Base-by-base conservation (phyloP, 92 coral and sea anemone genomes). In the Blastomussa wellsi region DNA sequence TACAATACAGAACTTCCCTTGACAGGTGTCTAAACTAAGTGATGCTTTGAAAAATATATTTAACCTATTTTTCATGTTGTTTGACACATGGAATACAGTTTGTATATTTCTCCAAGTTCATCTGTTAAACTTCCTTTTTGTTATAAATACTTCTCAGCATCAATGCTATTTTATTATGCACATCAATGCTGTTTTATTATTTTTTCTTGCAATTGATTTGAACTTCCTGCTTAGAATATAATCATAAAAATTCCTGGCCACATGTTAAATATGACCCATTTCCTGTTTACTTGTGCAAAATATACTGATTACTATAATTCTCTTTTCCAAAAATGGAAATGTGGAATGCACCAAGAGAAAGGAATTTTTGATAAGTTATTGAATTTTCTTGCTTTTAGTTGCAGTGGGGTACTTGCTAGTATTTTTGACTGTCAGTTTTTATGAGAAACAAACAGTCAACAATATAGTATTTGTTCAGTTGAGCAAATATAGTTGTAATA, bases 221-320 rank as follows among this genome's bases (percentile, higher is more conserved):
- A 76, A 51, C 72, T 79, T 59, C 82, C 82, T 79, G 82, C 52
- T 59, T 5, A 60, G 19, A 51, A 15, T 76, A 15, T 76, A 32
- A 49, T 7, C 47, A 19, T 20, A 19, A 32, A 79, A 79, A 79
- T 19, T 26, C 72, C 74, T 22, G 17, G 41, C 36, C 35, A 22
- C 35, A 13, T 39, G 72, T 39, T 60, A 60, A 65, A 16, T 64
- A 79, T 31, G 41, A 62, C 0, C 68, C 35, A 62, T 10, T 62
- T 62, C 68, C 68, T 62, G 68, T 62, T 62, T 62, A 62, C 68
- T 26, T 62, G 33, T 3, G 10, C 32, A 62, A 62, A 26, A 62
- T 62, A 14, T 62, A 62, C 68, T 29, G 29, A 12, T 62, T 62
- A 29, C 65, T 57, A 55, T 26, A 57, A 0, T 44, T 44, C 11